phyloP scores from a whole-genome alignment of 1,140 invertebrate genomes.

The Anthonomus grandis region DNA sequence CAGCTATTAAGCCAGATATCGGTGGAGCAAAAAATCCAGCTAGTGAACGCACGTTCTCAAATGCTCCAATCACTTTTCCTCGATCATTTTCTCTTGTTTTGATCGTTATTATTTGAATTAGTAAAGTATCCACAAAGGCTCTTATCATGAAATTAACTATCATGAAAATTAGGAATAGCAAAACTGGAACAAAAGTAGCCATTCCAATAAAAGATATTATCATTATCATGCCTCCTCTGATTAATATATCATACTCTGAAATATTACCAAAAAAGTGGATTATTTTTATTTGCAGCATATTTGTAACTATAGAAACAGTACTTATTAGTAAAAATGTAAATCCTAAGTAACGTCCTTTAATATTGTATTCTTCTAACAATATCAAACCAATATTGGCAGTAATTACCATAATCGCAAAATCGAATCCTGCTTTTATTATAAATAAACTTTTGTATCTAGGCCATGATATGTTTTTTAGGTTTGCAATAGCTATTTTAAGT shows the following conservation, averaged over 20 bases:
- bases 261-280: constrained; percentile 22
- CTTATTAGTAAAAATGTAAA: constrained; percentile 15
- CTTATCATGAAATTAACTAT: constrained; percentile 13
- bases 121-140: constrained; percentile 17
- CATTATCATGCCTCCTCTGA: constrained; percentile 19
- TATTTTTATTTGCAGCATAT: constrained; percentile 14
- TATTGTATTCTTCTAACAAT: constrained; percentile 11
- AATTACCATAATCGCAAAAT: constrained; percentile 2
- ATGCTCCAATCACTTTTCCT: constrained; percentile 28
- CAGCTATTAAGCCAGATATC: constrained; percentile 23
- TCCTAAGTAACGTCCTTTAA: constrained; percentile 16
- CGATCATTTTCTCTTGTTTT: constrained; percentile 21
- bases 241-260: constrained; percentile 18
- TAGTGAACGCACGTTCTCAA: constrained; percentile 20
- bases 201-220: constrained; percentile 26
- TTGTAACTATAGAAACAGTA: constrained; percentile 3
- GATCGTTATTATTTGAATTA: constrained; percentile 18
- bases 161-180: constrained; percentile 16
- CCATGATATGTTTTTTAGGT: constrained; percentile 16
- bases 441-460: constrained; percentile 10
- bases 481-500: constrained; percentile 2
- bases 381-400: constrained; percentile 15
- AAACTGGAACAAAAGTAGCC: constrained; percentile 11
- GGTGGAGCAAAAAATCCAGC: constrained; percentile 19
- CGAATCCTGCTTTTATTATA: constrained; percentile 8